A percentile compares a stretch with the other conserved stretches of the same genome.
Conservation (phyloP, 2,888 invertebrate genomes). For the Scaptomyza cyrtandrae region DNA sequence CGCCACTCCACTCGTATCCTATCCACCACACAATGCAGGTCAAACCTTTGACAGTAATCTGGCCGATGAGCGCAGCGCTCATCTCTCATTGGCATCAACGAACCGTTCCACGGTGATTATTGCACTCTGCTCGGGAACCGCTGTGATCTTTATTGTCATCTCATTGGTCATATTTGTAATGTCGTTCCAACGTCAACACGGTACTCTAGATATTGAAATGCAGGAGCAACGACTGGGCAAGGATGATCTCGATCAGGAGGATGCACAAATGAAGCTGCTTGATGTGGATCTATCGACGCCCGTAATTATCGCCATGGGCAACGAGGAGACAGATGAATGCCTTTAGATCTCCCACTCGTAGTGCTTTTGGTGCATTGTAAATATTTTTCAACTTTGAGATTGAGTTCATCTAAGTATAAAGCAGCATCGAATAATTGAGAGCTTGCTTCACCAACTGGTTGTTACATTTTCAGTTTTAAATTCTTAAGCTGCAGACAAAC, state of each 20-base stretch:
- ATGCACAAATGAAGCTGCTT: conserved; percentile 76
- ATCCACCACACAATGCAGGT: conserved; percentile 71
- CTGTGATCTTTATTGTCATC: conserved; percentile 74
- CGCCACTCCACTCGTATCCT: conserved; percentile 69
- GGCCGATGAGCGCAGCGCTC: conserved; percentile 77
- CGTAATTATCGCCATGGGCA: conserved; percentile 63
- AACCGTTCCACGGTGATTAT: conserved; percentile 76
- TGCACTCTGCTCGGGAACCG: conserved; percentile 76
- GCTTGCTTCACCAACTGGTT: conserved; percentile 40
- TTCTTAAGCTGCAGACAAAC: conserved; percentile 34
- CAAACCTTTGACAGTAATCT: conserved; percentile 77
- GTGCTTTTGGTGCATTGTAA: conserved; percentile 55
- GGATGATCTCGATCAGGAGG: conserved; percentile 80
- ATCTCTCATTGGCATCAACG: conserved; percentile 59
- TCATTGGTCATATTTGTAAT: conserved; percentile 78
- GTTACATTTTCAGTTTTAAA: conserved; percentile 43
- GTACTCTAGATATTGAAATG: conserved; percentile 83
- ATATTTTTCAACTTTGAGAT: conserved; percentile 66
- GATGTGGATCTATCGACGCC: conserved; percentile 74
- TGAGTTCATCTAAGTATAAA: conserved; percentile 35
- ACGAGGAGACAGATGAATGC: conserved; percentile 74
- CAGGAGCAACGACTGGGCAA: conserved; percentile 82
- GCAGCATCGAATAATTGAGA: conserved; percentile 31
- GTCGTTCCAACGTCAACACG: conserved; percentile 81
- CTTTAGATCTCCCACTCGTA: conserved; percentile 49